Percentiles rank a stretch among this genome's conserved stretches.
Conservation (phyloP, 37 sponge, comb jelly and placozoan species). For the Cladorhizidae sp. region DNA sequence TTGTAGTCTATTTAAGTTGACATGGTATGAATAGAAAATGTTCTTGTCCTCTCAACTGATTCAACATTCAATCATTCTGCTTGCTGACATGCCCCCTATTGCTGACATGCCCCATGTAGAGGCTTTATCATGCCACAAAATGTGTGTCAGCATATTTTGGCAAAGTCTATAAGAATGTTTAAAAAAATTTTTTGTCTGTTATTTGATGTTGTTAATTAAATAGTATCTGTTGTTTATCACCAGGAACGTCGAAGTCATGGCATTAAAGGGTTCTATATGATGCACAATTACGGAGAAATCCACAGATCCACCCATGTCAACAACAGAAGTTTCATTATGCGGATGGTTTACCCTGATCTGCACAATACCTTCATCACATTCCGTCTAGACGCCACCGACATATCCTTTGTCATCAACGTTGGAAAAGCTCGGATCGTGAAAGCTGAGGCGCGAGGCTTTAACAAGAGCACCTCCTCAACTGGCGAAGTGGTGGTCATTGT, state of each 20-base stretch:
- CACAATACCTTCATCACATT: slow-evolving; percentile 80
- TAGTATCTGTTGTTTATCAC: neutral
- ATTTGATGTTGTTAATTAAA: neutral
- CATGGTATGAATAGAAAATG: too few species aligned
- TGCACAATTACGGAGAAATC: slow-evolving; percentile 67
- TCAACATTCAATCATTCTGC: too few species aligned
- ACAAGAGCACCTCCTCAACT: slow-evolving; percentile 9
- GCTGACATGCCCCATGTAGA: too few species aligned
- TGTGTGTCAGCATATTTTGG: neutral
- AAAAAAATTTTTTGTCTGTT: neutral
- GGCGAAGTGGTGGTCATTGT: slow-evolving; percentile 45
- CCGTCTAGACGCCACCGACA: slow-evolving; percentile 66
- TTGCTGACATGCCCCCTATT: too few species aligned
- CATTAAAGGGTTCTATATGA: slow-evolving; percentile 57
- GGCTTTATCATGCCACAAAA: too few species aligned
- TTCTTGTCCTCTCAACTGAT: too few species aligned
- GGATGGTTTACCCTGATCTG: slow-evolving; percentile 47
- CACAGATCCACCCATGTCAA: slow-evolving; percentile 54
- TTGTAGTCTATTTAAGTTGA: too few species aligned
- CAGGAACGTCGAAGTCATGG: slow-evolving; percentile 29
- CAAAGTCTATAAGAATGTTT: neutral
- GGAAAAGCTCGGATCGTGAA: slow-evolving; percentile 68
- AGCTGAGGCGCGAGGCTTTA: slow-evolving; percentile 39
- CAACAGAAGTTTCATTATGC: slow-evolving; percentile 61
- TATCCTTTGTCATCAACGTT: slow-evolving; percentile 64